Base-by-base conservation (phyloP, 2,797 vertebrate species). In the Eutrigla gurnardus region DNA sequence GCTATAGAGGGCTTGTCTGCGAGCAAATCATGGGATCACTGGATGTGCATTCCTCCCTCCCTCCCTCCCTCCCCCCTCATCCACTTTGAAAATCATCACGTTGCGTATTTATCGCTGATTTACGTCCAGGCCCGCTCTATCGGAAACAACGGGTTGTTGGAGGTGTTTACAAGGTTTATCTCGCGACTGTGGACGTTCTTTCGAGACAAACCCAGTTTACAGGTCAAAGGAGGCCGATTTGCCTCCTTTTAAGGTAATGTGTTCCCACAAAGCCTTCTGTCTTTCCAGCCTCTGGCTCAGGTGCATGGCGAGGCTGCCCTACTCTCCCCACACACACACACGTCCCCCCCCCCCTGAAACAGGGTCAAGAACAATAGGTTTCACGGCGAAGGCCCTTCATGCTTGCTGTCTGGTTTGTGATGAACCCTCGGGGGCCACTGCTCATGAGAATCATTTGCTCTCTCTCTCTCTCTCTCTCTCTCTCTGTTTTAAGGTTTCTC, bases 11-110 rank as follows among this genome's bases (percentile, higher is more conserved):
- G 78, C 79, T 81, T 84, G 83, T 91, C 86, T 91, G 85, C 73
- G 37, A 86, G 87, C 83, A 84, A 90, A 93, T 95, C 94, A 94
- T 81, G 90, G 89, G 93, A 92, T 88, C 81, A 59, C 83, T 92
- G 77, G 73, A 87, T 70, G 77, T 78, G 83, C 93, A 92, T 94
- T 93, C 92, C 84, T 91, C 69, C 52, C 25, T 68, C 75, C 77
- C 85, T 77, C 84, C 92, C 84, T 91, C 68, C 54, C 32, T 70
- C 76, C 78, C 84, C 75, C 84, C 65, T 75, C 47, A 70, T 52
- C 75, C 67, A 17, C 47, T 80, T 75, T 73, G 43, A 83, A 78
- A 83, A 54, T 78, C 40, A 45, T 70, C 67, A 39, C 35, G 43
- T 68, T 40, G 32, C 7, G 14, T 58, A 65, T 77, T 78, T 65